Base-by-base conservation (phyloP, 2,797 vertebrate genomes). In the Gobionotothen gibberifrons region DNA sequence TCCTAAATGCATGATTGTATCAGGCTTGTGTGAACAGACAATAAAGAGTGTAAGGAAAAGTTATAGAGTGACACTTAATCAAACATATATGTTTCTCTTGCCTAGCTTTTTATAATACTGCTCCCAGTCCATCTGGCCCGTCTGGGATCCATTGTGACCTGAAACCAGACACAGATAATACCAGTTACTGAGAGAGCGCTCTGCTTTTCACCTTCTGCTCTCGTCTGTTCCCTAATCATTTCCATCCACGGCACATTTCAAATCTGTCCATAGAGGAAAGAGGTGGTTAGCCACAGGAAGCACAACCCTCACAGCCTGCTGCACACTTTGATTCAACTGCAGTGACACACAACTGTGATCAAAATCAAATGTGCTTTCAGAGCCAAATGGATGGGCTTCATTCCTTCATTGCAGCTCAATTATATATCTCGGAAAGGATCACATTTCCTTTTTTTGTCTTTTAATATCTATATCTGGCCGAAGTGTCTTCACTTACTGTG, bases 401-500 rank as follows among this genome's bases (percentile, higher is more conserved):
- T 62, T 48, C 14, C 7, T 46, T 52, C 14, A 9, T 19, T 15
- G 26, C 32, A 62, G 13, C 3, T 21, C 13, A 61, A 22, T 22
- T 1, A 42, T n/a, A n/a, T 3, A 39, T 17, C 19, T 58, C 32
- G 6, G 9, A 16, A 26, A 4, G 44, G 26, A 71, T 54, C 46
- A 13, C 17, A 48, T 22, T 47, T 42, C 8, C 21, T 53, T 5
- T 54, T 17, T 59, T 3, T 16, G 3, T 21, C 21, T 21, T 21
- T 21, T 21, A 21, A 21, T 21, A 21, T 21, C 21, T 21, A 21
- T 21, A 21, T 21, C 21, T 26, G 22, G n/a, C 54, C 13, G 44
- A 5, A 9, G 19, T 36, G 19, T 0, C 1, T 64, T 64, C 53
- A 96, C 97, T 97, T 93, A 99, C 98, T 94, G 93, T 97, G 97